Evolutionary conservation across 2,888 invertebrate species (phyloP), one percentile per base, ranked within the genome.

Genomic region (Pristionchus fissidentatus): DNA sequence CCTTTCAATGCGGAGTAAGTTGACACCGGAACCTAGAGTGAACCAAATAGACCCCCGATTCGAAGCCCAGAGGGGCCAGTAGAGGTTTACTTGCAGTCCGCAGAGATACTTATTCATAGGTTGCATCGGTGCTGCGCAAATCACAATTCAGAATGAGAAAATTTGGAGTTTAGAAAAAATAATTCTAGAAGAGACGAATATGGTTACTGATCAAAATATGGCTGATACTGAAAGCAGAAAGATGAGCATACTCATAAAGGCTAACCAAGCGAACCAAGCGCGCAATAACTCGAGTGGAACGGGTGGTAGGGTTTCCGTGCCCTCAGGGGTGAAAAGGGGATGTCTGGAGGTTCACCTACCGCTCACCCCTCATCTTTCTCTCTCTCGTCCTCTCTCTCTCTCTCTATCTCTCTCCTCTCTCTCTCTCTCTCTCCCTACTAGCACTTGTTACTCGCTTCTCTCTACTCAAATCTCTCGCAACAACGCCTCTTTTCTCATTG

Each of bases 11-110:
- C 38, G 32, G 8, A 10, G 70, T 41, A 38, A 29, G 66, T n/a
- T n/a, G n/a, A n/a, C 70, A 70, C 70, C 70, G 70, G 7, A 7
- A 70, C n/a, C n/a, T n/a, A 70, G 70, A 35, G 66, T 38, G 5
- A 10, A 22, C 26, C 41, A 70, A 70, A 70, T 70, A 70, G 43
- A n/a, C n/a, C n/a, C n/a, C n/a, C 22, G 3, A 19, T 29, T 29
- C 15, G 26, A 57, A 26, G 15, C 57, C 32, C 4, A 57, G 41
- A 70, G 32, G 8, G 15, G 70, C 26, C 70, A 70, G 41, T 7
- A 46, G 46, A 15, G 46, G 15, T n/a, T n/a, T n/a, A n/a, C n/a
- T n/a, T n/a, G n/a, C n/a, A n/a, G n/a, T n/a, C n/a, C n/a, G n/a
- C n/a, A n/a, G n/a, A n/a, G n/a, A n/a, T n/a, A n/a, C n/a, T n/a